A percentile compares a stretch with the other conserved stretches of the same genome.
phyloP scores from a whole-genome alignment of 2,113 vertebrate species.

The Zingel zingel region DNA sequence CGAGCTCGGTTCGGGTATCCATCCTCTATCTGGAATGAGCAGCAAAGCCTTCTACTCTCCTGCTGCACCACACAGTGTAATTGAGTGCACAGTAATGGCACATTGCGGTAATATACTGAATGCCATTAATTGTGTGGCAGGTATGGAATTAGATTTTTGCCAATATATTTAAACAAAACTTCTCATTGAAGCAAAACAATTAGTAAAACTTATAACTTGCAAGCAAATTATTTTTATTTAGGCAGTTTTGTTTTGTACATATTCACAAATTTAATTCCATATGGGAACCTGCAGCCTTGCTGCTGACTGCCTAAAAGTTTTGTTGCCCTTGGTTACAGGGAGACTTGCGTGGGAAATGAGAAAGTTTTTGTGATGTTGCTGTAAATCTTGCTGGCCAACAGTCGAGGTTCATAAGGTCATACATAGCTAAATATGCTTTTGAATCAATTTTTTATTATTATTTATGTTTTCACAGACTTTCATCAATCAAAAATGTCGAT shows the following conservation, averaged over 20 bases:
- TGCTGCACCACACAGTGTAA: conserved; percentile 1
- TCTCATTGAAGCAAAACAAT: too few relatives aligned
- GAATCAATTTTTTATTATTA: neutral
- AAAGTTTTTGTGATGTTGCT: conserved; percentile 6
- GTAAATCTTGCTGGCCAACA: conserved; percentile 3
- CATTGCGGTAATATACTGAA: conserved; percentile 7
- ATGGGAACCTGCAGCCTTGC: conserved; percentile 15
- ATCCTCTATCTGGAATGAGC: conserved; percentile 8
- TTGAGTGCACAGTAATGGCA: conserved; percentile 26
- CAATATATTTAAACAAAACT: too few relatives aligned
- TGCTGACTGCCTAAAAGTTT: neutral
- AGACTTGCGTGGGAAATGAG: conserved; percentile 31
- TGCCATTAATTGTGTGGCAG: conserved; percentile 11
- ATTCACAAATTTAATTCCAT: too few relatives aligned
- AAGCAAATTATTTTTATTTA: too few relatives aligned
- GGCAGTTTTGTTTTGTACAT: too few relatives aligned
- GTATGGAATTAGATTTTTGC: too few relatives aligned
- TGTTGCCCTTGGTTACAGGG: neutral
- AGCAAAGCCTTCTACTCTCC: neutral
- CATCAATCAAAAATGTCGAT: conserved; percentile 1
- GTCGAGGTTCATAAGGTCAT: conserved; percentile 5
- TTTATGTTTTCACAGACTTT: neutral
- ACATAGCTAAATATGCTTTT: neutral
- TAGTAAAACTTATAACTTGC: too few relatives aligned
- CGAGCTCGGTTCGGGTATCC: too few relatives aligned